Conservation (phyloP, 1,140 invertebrate genomes). For the Marisa cornuarietis region DNA sequence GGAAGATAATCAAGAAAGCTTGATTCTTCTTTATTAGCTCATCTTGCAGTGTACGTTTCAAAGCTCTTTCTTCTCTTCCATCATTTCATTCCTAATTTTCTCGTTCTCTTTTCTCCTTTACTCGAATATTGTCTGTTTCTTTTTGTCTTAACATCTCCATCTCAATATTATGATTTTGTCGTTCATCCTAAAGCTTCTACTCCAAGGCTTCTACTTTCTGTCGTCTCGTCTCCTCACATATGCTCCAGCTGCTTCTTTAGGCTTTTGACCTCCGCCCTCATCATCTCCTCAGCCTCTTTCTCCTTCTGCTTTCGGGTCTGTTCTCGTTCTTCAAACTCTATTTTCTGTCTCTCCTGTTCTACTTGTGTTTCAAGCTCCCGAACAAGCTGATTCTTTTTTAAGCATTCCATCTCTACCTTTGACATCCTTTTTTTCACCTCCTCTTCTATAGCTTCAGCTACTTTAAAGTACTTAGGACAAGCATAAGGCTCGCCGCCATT, state of each 20-base stretch:
- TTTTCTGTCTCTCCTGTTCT: background rate
- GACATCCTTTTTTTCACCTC: constrained; percentile 3
- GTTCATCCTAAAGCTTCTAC: no score
- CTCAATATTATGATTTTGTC: no score
- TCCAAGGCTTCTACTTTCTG: background rate
- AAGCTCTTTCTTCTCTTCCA: no score
- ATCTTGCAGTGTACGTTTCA: no score
- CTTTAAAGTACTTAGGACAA: constrained; percentile 14
- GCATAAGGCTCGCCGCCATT: constrained; percentile 5
- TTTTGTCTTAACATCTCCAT: no score
- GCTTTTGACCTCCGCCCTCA: background rate
- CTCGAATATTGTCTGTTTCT: no score
- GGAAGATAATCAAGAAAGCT: no score
- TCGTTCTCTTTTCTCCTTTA: no score
- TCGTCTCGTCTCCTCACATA: background rate
- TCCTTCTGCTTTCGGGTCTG: background rate
- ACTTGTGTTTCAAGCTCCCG: background rate
- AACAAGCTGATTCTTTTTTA: constrained; percentile 1
- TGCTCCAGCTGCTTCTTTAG: background rate
- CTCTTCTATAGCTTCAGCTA: constrained; percentile 13
- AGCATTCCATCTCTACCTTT: background rate
- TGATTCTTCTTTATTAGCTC: no score
- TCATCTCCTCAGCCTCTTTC: background rate
- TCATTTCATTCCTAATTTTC: no score
- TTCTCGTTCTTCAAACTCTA: background rate